Percentiles rank a stretch among this genome's conserved stretches.
Evolutionary conservation across 2,797 vertebrate genomes (phyloP).

Genomic region (Diceros bicornis): DNA sequence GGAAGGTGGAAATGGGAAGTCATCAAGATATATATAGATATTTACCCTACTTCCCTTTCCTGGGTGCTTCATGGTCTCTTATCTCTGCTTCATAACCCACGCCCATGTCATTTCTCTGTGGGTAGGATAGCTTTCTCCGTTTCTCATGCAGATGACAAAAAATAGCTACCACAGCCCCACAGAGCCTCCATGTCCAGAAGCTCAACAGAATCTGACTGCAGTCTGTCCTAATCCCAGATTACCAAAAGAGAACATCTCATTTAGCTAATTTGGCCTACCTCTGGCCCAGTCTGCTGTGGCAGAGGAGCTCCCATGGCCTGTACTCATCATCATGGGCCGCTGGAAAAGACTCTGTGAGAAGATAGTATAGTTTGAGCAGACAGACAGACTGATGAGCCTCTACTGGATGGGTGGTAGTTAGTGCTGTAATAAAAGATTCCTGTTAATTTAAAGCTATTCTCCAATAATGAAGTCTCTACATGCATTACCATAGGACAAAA

Average conservation of each 20-base stretch:
- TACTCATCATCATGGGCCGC: background rate
- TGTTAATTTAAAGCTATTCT: background rate
- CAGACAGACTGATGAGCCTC: background rate
- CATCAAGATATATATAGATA: background rate
- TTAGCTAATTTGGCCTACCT: background rate
- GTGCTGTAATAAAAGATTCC: background rate
- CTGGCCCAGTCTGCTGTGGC: background rate
- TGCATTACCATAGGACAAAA: background rate
- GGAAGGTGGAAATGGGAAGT: background rate
- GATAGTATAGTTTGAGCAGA: background rate
- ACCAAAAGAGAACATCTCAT: background rate
- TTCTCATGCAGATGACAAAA: background rate
- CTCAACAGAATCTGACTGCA: background rate
- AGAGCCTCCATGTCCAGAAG: background rate
- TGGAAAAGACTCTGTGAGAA: background rate
- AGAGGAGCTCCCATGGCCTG: background rate
- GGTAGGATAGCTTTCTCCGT: background rate
- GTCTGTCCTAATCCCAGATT: background rate
- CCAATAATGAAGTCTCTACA: background rate
- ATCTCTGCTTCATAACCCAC: background rate
- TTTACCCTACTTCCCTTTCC: background rate
- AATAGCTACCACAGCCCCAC: background rate
- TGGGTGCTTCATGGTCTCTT: background rate
- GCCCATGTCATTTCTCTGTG: background rate
- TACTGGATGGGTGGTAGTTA: background rate